Evolutionary conservation across 2,113 vertebrate species (phyloP).

Genomic region (Paramisgurnus dabryanus): DNA sequence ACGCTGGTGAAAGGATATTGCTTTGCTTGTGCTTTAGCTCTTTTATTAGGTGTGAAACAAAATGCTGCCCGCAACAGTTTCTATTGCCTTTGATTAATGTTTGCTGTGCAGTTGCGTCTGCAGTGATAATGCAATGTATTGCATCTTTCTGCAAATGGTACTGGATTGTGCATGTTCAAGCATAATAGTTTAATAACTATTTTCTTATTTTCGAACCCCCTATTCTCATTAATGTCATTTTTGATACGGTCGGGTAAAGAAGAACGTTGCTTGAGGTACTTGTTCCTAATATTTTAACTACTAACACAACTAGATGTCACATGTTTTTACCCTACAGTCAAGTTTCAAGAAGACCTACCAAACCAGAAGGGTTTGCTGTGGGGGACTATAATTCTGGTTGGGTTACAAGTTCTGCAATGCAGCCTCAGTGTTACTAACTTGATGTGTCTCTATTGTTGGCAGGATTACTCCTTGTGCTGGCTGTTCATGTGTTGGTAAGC

Average conservation of each 20-base stretch:
- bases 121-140: slow-evolving; percentile 21
- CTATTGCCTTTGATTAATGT: slow-evolving; percentile 68
- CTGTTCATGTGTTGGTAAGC: slow-evolving; percentile 59
- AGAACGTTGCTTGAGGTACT: neutral
- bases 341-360: neutral
- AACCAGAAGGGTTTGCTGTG: neutral
- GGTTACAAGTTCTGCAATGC: neutral
- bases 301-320: neutral
- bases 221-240: neutral
- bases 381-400: slow-evolving; percentile 6
- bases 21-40: slow-evolving; percentile 67
- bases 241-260: neutral
- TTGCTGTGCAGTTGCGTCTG: slow-evolving; percentile 47
- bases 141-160: neutral
- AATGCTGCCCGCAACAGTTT: slow-evolving; percentile 70
- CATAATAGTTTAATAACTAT: no score
- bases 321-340: neutral
- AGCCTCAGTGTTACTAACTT: slow-evolving; percentile 35
- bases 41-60: slow-evolving; percentile 66
- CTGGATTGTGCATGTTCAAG: neutral
- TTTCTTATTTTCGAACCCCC: neutral
- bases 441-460: slow-evolving; percentile 61
- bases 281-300: neutral
- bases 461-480: slow-evolving; percentile 55
- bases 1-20: slow-evolving; percentile 74